These are phyloP conservation scores for Macropis europaea DNA, from an alignment of 2,888 invertebrate species.

Conservation along the genomic window DNA sequence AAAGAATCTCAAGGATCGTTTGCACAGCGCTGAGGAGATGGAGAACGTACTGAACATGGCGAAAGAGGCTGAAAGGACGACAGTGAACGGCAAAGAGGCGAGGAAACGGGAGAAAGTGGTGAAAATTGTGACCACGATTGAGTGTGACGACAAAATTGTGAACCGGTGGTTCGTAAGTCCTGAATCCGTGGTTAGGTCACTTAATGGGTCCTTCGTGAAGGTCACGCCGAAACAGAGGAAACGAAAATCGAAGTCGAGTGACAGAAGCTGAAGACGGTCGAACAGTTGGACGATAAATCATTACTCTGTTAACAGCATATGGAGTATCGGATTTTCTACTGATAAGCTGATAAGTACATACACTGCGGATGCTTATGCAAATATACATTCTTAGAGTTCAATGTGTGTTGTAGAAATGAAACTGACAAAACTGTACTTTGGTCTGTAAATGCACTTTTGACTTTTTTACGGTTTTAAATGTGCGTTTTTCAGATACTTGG, in stretches of 20 bases:
- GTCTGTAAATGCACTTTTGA: too few species aligned
- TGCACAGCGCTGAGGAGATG: not conserved
- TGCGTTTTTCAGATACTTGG: too few species aligned
- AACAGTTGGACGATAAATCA: too few species aligned
- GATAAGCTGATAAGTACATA: too few species aligned
- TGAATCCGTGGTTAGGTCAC: conserved; percentile 5
- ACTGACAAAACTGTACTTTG: too few species aligned
- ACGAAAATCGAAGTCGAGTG: not conserved
- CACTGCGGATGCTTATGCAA: too few species aligned
- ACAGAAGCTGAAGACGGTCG: not conserved
- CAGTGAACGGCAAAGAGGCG: not conserved
- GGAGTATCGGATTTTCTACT: too few species aligned
- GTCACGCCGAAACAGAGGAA: not conserved
- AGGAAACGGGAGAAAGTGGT: not conserved
- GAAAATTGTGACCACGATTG: conserved; percentile 41
- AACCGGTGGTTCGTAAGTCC: conserved; percentile 32
- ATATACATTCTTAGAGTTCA: too few species aligned
- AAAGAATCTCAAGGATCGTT: not conserved
- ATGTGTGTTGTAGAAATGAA: too few species aligned
- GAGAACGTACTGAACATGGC: conserved; percentile 22
- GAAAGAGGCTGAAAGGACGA: not conserved
- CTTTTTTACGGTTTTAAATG: too few species aligned
- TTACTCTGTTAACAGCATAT: too few species aligned
- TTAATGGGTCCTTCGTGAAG: conserved; percentile 13
- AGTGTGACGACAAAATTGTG: conserved; percentile 17